Base-by-base conservation (phyloP, 1,140 invertebrate genomes). In the Leptinotarsa texana region DNA sequence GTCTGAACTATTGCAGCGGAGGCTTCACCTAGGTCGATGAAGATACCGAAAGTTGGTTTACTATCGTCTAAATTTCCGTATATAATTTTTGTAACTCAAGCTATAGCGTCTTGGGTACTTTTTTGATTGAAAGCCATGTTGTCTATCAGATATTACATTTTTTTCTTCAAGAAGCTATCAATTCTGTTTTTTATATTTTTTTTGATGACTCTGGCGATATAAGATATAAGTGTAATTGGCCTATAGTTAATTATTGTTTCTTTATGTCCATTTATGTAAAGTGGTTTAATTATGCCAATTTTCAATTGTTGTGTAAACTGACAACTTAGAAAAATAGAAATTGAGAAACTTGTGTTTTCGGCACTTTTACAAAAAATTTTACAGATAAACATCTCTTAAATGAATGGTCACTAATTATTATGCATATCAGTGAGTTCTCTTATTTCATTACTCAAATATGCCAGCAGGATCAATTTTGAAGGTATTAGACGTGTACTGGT, bases 41-140 rank as follows among this genome's bases (percentile, higher is more conserved):
- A 65, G 63, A 24, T 27, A 65, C 1, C 63, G 21, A 65, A 27
- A 65, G 63, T 65, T 65, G 2, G 63, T 65, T 65, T 65, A 65
- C 63, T 65, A 65, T 65, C 21, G 24, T 65, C 63, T 24, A 65
- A 65, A 65, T 65, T 65, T 27, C 21, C 63, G 63, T 65, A 65
- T n/a, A 24, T 65, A 24, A 65, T 65, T 24, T 22, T 65, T 65
- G 63, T 21, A 65, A 65, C 63, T 65, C 24, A 21, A 65, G 21
- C 18, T n/a, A 65, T 65, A 65, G 63, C 63, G 24, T 65, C 63
- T 65, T 65, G 18, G 8, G 63, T 24, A 21, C 21, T 22, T 65
- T 65, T 8, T 21, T 65, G 18, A 22, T 27, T 65, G 63, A 65
- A 3, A 65, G 1, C 21, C 63, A 24, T 5, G 24, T 65, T 65